Evolutionary conservation across 2,797 vertebrate genomes (phyloP).

Genomic region (Merluccius polli): DNA sequence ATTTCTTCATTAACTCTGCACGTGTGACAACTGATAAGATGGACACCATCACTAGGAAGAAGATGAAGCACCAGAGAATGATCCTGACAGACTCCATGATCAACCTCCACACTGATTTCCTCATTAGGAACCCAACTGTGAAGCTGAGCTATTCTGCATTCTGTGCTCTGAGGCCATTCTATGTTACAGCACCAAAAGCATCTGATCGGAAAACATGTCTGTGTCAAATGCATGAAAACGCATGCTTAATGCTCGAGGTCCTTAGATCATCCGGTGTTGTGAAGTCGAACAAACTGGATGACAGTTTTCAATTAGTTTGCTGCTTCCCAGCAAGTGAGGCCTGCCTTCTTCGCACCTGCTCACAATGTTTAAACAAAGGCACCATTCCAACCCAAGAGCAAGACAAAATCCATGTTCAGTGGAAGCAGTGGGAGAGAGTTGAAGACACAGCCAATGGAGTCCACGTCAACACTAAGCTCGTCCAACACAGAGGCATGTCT

Average conservation of each 20-base stretch:
- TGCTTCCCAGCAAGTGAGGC: conserved; percentile 4
- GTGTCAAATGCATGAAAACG: conserved; percentile 1
- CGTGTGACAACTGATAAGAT: conserved; percentile 25
- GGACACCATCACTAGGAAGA: conserved; percentile 29
- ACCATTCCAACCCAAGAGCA: not conserved
- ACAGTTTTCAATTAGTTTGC: conserved; percentile 18
- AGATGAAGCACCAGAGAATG: conserved; percentile 27
- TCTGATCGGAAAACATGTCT: not conserved
- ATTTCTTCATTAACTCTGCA: conserved; percentile 14
- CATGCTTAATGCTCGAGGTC: conserved; percentile 19
- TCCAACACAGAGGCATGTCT: conserved; percentile 2
- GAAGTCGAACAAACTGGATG: conserved; percentile 14
- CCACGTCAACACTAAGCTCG: not conserved
- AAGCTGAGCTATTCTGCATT: conserved; percentile 18
- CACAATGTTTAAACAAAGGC: not conserved
- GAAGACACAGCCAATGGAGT: not conserved
- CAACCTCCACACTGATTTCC: conserved; percentile 11
- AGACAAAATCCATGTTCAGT: not conserved
- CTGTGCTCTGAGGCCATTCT: conserved; percentile 7
- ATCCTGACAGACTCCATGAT: conserved; percentile 19
- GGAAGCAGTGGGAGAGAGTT: conserved; percentile 1
- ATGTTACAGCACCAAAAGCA: conserved; percentile 9
- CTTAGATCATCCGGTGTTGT: conserved; percentile 9
- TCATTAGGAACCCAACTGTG: not conserved
- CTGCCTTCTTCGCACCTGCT: conserved; percentile 15